Evolutionary conservation across 2,888 invertebrate species (phyloP), one percentile per base, ranked within the genome.

Genomic region (Pegoplata infirma): DNA sequence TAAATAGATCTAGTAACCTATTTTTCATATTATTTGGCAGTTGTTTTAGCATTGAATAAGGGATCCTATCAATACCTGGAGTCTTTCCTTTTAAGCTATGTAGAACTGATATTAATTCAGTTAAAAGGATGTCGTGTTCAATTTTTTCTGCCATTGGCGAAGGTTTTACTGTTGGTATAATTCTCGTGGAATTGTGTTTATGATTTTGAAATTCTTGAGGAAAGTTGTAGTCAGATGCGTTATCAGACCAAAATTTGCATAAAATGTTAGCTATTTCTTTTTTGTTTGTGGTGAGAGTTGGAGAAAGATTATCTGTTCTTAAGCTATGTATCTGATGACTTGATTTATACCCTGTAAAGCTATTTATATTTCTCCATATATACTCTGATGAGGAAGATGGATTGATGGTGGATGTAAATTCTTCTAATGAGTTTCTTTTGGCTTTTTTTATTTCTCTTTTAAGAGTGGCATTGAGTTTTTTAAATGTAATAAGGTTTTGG

Each of bases 31-130:
- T 6, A 28, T 17, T 0, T 21, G 76, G 51, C n/a, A 51, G 32
- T 23, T 81, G 71, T 51, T 69, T 74, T 1, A 80, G 40, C 73
- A 81, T 75, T 10, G 66, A 51, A 40, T 80, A 81, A 6, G 71
- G 47, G 14, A 81, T 81, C 7, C 56, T 64, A 28, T 71, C 66
- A 19, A 46, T 7, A 19, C 66, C 61, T 3, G 66, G 59, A 3
- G 69, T 79, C 47, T 36, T 46, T 46, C 32, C 67, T 21, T 71
- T 69, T 64, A 69, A 17, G 23, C 28, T 47, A 12, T 19, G 14
- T 23, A 56, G 28, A 6, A 64, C 71, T 16, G 19, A 6, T 16
- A 40, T 44, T 17, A 75, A 14, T 51, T 64, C 69, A 1, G 40
- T 5, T 3, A 14, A 10, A 7, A 0, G 25, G 8, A 64, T 56